Base-by-base conservation (phyloP, 2,797 vertebrate genomes). In the Enteromius treurensis region DNA sequence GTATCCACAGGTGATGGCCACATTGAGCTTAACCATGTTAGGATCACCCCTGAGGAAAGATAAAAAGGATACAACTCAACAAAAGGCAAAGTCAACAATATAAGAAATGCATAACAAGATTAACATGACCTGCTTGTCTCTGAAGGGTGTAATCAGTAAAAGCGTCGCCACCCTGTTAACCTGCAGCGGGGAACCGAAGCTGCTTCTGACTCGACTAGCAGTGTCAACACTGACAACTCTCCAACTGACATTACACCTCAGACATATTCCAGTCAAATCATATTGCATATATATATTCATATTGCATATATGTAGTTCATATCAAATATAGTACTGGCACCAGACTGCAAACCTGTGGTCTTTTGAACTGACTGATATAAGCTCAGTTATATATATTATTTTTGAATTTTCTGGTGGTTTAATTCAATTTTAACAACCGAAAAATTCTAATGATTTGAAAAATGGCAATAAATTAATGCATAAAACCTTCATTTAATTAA, bases 1-100 rank as follows among this genome's bases (percentile, higher is more conserved):
- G 91, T 96, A 96, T 83, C 95, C 95, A 91, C 94, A 95, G 55
- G 95, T 95, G 88, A 96, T 95, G 89, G 95, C 95, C 83, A 96
- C 94, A 80, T 95, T 95, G 37, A 96, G 87, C 86, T 95, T 96
- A 74, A 96, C 94, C 11, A 95, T 87, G 26, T 88, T 78, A 77
- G 95, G 96, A 68, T 95, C 95, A 7, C 94, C 95, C 94, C 94
- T 96, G n/a, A 62, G 34, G 29, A 79, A 60, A 47, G 34, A 80
- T 3, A 88, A 80, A 89, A 49, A 75, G 13, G 29, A 40, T 37
- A 32, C 9, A 82, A 29, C 23, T n/a, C 23, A 29, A 85, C 10
- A 15, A 69, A 34, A 49, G 9, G 37, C 34, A 47, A 32, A 45
- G 3, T 19, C 8, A 45, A 77, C n/a, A 55, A n/a, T 7, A 62